Base-by-base conservation (phyloP, 2,113 vertebrate species). In the Illadopsis cleaveri region DNA sequence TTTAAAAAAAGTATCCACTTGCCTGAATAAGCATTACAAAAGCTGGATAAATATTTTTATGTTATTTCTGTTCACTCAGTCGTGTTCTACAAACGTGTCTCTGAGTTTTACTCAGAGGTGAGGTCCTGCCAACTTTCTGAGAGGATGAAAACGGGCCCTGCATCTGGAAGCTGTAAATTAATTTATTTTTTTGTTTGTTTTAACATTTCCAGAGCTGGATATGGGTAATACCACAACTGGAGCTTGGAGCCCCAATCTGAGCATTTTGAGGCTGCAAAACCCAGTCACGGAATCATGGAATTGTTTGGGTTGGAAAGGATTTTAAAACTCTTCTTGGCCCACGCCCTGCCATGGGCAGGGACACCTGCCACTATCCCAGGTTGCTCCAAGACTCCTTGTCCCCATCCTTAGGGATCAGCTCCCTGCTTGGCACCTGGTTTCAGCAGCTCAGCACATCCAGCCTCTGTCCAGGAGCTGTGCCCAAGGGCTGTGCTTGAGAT, bases 181-280 rank as follows among this genome's bases (percentile, higher is more conserved):
- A 35, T 60, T 44, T 15, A 5, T 16, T 3, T 19, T 64, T 2
- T 50, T 9, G 24, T 50, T 22, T 68, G 38, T 45, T 54, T 31
- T 9, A 47, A 58, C 9, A 11, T 37, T 70, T 58, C 37, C 22
- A 62, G 37, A 35, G 17, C 27, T 57, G 65, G 7, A 5, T 4
- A 2, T 2, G 7, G 12, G 7, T 5, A n/a, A 51, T 38, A 45
- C 0, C 28, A 7, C 3, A 17, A 54, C 8, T 30, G 31, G n/a
- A 76, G 31, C 14, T 48, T 23, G 47, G 40, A 60, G 14, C 30
- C 8, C 37, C 7, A 33, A 0, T 2, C 30, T 21, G 47, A 68
- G 31, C n/a, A 12, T 6, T 28, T 56, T 0, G 0, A 71, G 57
- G 48, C 0, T 42, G 28, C 22, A 6, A 28, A 79, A 40, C 2